Base-by-base conservation (phyloP, 2,113 vertebrate species). In the Brienomyrus brachyistius region DNA sequence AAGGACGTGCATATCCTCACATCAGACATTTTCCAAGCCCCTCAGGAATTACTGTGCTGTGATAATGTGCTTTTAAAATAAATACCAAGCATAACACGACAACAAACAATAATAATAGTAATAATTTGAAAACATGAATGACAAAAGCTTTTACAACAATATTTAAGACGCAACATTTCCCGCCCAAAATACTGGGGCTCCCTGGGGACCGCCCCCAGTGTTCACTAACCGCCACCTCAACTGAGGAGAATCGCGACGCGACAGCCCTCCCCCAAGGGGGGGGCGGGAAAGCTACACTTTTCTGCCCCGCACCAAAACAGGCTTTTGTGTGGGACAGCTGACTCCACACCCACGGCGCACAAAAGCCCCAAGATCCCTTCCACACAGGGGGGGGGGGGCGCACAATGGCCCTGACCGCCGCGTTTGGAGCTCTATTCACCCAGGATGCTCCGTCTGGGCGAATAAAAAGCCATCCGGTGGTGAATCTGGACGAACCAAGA, bases 401-500 rank as follows among this genome's bases (percentile, higher is more conserved):
- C 86, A 89, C 88, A 89, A 89, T 40, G 15, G 23, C 47, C 56
- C 82, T 0, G 35, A 31, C 45, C 17, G 47, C 88, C 56, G 66
- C 17, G 27, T 88, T 90, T 89, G 91, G 54, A 91, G 91, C 93
- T 92, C 89, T 89, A 90, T 92, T 92, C 90, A 91, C 27, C 27
- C 17, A 5, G 11, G 3, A n/a, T 27, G 47, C 85, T 27, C 23
- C 51, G 85, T 54, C 85, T 52, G 90, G 90, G 13, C 48, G 89
- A 90, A 92, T 86, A 91, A 91, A 92, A 90, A 91, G 90, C 88
- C 27, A 4, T 84, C 82, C 90, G 89, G 90, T 86, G 89, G 89
- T 21, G 35, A 92, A 91, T 94, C 93, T 93, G 91, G 90, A 89
- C 50, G 89, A 84, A 89, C 84, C 84, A 85, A 91, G 89, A 90